phyloP scores from a whole-genome alignment of 2,888 invertebrate species.

The Aelia acuminata region DNA sequence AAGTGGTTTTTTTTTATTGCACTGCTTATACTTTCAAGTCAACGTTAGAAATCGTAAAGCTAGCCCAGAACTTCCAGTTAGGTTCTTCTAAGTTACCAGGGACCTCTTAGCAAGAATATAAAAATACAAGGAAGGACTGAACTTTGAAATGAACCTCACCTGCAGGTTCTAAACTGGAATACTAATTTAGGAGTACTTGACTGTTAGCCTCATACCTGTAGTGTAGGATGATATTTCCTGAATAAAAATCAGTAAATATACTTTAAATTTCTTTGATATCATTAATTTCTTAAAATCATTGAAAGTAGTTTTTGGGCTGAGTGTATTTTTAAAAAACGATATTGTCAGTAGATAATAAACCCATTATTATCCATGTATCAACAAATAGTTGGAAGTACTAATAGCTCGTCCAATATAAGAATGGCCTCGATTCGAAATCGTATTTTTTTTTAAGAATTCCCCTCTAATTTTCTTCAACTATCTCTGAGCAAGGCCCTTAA shows the following conservation, averaged over 20 bases:
- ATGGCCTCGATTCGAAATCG: no score
- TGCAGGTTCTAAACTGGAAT: not conserved
- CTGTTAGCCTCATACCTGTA: not conserved
- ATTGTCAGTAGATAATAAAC: no score
- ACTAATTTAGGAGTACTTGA: not conserved
- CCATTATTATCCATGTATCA: no score
- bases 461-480: no score
- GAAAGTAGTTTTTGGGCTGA: no score
- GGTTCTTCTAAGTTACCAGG: not conserved
- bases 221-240: not conserved
- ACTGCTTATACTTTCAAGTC: not conserved
- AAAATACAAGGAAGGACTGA: conserved; percentile 1
- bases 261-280: no score
- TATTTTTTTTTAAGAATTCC: no score
- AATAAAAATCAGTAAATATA: not conserved
- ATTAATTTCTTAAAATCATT: no score
- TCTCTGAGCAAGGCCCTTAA: no score
- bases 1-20: not conserved
- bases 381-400: no score
- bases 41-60: not conserved
- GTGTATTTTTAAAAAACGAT: no score
- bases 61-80: not conserved
- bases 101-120: conserved; percentile 3
- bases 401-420: no score
- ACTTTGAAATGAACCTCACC: not conserved